These are phyloP conservation scores for Diplosoma virens DNA, from an alignment of 23 tunicate genomes.

Conservation along the genomic window DNA sequence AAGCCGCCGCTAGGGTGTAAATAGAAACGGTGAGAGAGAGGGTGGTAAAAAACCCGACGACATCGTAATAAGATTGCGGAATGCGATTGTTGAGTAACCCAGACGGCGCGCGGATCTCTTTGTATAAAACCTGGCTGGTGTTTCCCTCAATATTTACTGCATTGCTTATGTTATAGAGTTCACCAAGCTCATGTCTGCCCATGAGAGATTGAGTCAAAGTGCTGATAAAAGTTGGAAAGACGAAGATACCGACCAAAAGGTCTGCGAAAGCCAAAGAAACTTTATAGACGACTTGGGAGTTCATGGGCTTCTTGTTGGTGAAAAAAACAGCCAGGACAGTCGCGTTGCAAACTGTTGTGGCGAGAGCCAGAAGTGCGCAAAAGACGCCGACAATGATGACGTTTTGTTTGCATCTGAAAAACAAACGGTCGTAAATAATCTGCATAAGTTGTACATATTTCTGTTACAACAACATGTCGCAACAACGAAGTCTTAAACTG, in stretches of 20 bases:
- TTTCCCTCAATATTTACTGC: too few species aligned
- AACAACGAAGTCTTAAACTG: too few species aligned
- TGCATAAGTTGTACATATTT: not conserved
- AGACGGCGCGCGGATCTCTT: not conserved
- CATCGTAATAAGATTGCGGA: not conserved
- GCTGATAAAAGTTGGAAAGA: constrained; percentile 48
- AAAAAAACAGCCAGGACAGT: constrained; percentile 41
- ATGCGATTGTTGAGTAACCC: not conserved
- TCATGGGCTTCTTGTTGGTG: constrained; percentile 3
- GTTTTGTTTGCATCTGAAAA: constrained; percentile 56
- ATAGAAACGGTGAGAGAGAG: constrained; percentile 29
- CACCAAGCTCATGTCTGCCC: constrained; percentile 18
- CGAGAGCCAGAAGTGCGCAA: constrained; percentile 28
- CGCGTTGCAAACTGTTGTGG: constrained; percentile 22
- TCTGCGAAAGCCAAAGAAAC: constrained; percentile 53
- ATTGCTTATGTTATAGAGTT: not conserved
- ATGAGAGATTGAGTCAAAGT: not conserved
- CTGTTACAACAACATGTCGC: not conserved
- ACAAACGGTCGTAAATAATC: not conserved
- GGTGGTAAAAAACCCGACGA: constrained; percentile 35
- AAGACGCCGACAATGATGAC: not conserved
- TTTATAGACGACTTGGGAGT: constrained; percentile 40
- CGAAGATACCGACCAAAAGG: constrained; percentile 37
- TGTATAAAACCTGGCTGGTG: not conserved
- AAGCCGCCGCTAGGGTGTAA: constrained; percentile 34